Base-by-base conservation (phyloP, 2,888 invertebrate genomes). In the Mythimna pallens region DNA sequence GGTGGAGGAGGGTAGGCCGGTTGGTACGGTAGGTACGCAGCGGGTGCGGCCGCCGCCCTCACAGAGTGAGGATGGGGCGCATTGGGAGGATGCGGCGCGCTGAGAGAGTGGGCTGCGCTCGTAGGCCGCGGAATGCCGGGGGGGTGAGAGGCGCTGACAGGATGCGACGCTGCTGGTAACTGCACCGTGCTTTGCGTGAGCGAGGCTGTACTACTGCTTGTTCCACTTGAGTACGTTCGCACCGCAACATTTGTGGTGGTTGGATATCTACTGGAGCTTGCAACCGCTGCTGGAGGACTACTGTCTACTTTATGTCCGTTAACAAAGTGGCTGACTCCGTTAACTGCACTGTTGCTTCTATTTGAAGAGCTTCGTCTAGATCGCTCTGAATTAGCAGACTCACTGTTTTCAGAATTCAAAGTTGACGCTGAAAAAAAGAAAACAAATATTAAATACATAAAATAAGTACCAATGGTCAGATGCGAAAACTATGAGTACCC, bases 1-100 rank as follows among this genome's bases (percentile, higher is more conserved):
- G 74, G 59, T n/a, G 85, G 89, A n/a, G 88, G 89, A 20, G 84
- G 86, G 7, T 83, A 72, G 20, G 78, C 73, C 6, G 85, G 78
- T 47, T 87, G 87, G 63, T 76, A 88, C 6, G 78, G 73, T 47
- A 83, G 34, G 55, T 83, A 89, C 22, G 61, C 20, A 6, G 81
- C 55, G 12, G 81, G 76, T 14, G 77, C 68, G 3, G 66, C 61
- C 34, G 78, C 74, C 5, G 81, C 65, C 36, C 73, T 67, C n/a
- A 73, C 71, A 47, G 59, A 30, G 17, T 52, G 47, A 22, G 69
- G 30, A 22, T 61, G 61, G 8, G n/a, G 22, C 61, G 40, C 61
- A n/a, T 7, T 61, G 22, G 36, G 59, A 14, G 61, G 50, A 20
- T 50, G 59, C 22, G 47, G 34, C 59, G 36, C 58, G 25, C 25